Evolutionary conservation across 2,797 vertebrate species (phyloP), one percentile per base, ranked within the genome.

Genomic region (Neostethus bicornis): DNA sequence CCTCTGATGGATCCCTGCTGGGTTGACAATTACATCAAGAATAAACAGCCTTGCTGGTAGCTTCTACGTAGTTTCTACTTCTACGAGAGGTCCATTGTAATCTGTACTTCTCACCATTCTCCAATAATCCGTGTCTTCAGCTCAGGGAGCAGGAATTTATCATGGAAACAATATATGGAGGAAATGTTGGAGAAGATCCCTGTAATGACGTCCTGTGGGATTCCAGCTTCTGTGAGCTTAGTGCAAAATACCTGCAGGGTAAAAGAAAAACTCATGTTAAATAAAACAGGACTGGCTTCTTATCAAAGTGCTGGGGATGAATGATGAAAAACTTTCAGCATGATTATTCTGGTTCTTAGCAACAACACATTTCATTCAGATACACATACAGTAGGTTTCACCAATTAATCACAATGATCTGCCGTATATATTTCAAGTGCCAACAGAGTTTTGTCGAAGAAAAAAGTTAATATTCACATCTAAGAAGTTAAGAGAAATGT

Each of bases 161-260:
- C 90, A 0, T 99, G 97, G 89, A 98, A 99, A 77, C 93, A 86
- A 79, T 95, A 96, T 87, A 99, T 99, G 53, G 96, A 98, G 73
- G 96, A 96, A 85, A 98, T 99, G 88, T 99, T 99, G 61, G 97
- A 98, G 87, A 98, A 99, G 84, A 99, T 96, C 78, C 97, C 96
- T 0, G 92, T 98, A 76, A 93, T 95, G 66, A 97, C 96, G 1
- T 99, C 97, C 34, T 85, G 75, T 65, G 94, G 93, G 88, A 98
- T 93, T 55, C 94, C 93, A 37, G 94, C 94, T 78, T 93, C 93
- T 0, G 89, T 92, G 83, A 99, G 87, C 85, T 90, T 94, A 76
- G 95, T 95, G 91, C 94, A 97, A 93, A 99, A 99, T 78, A 96
- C 95, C 97, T 95, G 66, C 32, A 65, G 58, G 55, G 21, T 12